Conservation (phyloP, 2,888 invertebrate genomes). For the Amblyjoppa proteus region DNA sequence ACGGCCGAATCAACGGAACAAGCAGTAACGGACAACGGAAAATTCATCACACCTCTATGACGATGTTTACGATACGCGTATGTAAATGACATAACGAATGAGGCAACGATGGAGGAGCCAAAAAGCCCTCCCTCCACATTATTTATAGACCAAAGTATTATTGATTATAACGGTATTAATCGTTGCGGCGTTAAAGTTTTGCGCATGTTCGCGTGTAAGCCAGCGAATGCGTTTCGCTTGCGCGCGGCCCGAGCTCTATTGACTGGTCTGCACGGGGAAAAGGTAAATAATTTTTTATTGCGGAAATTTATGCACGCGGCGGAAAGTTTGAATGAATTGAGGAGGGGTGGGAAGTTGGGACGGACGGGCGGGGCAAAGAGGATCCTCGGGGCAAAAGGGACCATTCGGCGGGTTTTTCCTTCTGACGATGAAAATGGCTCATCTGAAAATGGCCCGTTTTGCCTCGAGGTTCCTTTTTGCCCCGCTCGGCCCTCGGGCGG, state of each 20-base stretch:
- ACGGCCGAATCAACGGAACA: slow-evolving; percentile 35
- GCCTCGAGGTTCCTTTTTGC: too few species aligned
- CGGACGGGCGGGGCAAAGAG: not conserved
- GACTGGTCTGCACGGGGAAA: slow-evolving; percentile 24
- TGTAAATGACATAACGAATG: slow-evolving; percentile 31
- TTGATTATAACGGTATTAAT: slow-evolving; percentile 38
- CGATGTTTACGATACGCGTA: not conserved
- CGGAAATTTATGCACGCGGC: slow-evolving; percentile 36
- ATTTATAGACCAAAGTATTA: slow-evolving; percentile 48
- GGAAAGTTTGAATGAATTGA: slow-evolving; percentile 8
- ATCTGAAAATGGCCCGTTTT: too few species aligned
- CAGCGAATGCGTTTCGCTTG: not conserved
- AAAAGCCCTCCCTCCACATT: slow-evolving; percentile 4
- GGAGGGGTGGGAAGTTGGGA: not conserved
- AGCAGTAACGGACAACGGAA: slow-evolving; percentile 1
- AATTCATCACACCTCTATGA: slow-evolving; percentile 40
- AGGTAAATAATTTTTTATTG: slow-evolving; percentile 38
- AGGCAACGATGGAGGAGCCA: slow-evolving; percentile 32
- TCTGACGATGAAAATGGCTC: too few species aligned
- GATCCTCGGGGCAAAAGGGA: too few species aligned
- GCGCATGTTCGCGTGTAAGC: not conserved
- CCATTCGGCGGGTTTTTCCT: too few species aligned
- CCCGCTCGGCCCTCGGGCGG: not conserved
- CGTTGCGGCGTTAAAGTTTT: slow-evolving; percentile 17
- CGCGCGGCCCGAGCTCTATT: not conserved